Evolutionary conservation across 2,888 invertebrate genomes (phyloP), one percentile per base, ranked within the genome.

Genomic region (Tenthredo livida): DNA sequence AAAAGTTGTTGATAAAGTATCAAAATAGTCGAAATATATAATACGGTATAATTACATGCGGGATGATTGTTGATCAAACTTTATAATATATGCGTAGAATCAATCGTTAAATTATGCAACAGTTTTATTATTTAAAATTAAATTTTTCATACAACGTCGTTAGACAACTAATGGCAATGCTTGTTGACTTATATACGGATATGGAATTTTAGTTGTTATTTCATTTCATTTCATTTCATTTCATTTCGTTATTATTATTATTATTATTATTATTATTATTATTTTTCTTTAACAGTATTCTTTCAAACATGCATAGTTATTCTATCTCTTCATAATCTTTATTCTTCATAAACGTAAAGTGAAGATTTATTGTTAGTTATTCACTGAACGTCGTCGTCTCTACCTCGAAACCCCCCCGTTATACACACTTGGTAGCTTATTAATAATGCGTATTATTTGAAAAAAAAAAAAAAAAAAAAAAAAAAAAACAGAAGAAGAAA

Each of bases 131-230:
- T 40, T 80, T 80, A 37, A 58, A 37, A 61, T 80, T 40, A 80
- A 21, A 21, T 80, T 61, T 80, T 80, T 80, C 40, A 75, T 25
- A 75, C 75, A 75, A 75, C n/a, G n/a, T 78, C n/a, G n/a, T 78
- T 78, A 80, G 58, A 80, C 37, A 80, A 80, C 58, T 80, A 80
- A 80, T 80, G 78, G 78, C 78, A 61, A 80, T 80, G 78, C 37
- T 80, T 61, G 61, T 80, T 61, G n/a, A 80, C 61, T 80, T 61
- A 80, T 54, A 78, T 54, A 80, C 78, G 78, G 78, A 80, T 80
- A 80, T 80, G 78, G 78, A 58, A 61, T 80, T 80, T 80, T 33
- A 40, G 17, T 80, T 37, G 40, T 78, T 78, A 29, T 54, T 54
- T 50, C 6, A 3, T 50, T 17, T 4, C 10, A 2, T 15, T 50